A percentile compares a stretch with the other conserved stretches of the same genome.
Conservation (phyloP, 2,797 vertebrate genomes). For the Ctenosaura bakeri region DNA sequence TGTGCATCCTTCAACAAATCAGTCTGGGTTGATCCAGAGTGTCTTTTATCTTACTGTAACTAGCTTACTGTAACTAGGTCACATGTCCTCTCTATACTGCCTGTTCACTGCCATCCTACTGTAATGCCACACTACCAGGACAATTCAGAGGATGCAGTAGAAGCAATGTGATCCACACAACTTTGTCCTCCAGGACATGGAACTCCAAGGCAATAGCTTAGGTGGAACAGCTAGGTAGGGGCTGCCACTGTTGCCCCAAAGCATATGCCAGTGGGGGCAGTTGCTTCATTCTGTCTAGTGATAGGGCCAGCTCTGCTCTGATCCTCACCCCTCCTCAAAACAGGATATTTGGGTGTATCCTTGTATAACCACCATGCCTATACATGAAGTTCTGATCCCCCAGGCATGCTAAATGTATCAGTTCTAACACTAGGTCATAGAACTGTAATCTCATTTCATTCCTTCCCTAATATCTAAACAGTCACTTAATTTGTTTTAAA, state of each 20-base stretch:
- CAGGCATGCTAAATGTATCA: neutral
- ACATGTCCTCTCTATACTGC: too few relatives aligned
- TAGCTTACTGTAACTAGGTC: neutral
- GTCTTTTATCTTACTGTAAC: neutral
- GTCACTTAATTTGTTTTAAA: slow-evolving; percentile 36
- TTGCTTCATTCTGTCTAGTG: too few relatives aligned
- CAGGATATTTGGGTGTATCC: neutral
- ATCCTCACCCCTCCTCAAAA: neutral
- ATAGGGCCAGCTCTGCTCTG: neutral
- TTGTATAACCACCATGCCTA: neutral
- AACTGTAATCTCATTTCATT: slow-evolving; percentile 20
- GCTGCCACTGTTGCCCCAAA: too few relatives aligned
- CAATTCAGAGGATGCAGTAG: too few relatives aligned
- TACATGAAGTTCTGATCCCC: neutral
- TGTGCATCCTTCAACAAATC: neutral
- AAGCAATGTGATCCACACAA: too few relatives aligned
- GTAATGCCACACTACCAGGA: neutral
- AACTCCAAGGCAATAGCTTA: too few relatives aligned
- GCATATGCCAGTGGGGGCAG: too few relatives aligned
- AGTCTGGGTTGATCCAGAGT: too few relatives aligned
- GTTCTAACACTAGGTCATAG: neutral
- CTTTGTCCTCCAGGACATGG: too few relatives aligned
- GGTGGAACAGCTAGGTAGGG: too few relatives aligned
- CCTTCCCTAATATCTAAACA: slow-evolving; percentile 30
- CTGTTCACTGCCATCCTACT: too few relatives aligned